Evolutionary conservation across 2,113 vertebrate species (phyloP), one percentile per base, ranked within the genome.

Genomic region (Lampris incognitus): DNA sequence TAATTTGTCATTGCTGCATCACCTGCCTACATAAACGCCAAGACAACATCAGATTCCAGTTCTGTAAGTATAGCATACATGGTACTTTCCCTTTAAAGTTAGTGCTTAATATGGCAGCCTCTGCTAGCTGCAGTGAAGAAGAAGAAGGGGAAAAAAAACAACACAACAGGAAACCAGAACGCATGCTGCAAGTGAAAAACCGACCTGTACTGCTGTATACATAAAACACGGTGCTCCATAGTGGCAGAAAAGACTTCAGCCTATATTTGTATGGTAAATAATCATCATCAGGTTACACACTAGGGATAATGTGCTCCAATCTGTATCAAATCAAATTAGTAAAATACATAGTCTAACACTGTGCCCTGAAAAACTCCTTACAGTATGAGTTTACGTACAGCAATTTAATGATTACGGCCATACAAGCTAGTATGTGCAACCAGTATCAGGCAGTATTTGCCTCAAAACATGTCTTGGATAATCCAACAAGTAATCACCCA

Each of bases 141-240:
- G n/a, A 55, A n/a, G 36, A 56, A 56, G n/a, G 5, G 76, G 71
- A 68, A 42, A 57, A 61, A 85, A 82, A 88, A 82, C 77, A 24
- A 71, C 64, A 46, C 3, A 1, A 91, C 88, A 92, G 91, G 92
- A 93, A 93, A 90, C 87, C 88, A 85, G 74, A 84, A 81, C 0
- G 48, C 68, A 69, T 46, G 50, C 42, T 89, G 87, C 82, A 81
- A 82, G 84, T 84, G 50, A 88, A 80, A 88, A 83, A 80, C 49
- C 71, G 88, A 72, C 76, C 78, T 80, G 83, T 81, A 81, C 44
- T 51, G 8, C 49, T 11, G 67, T 57, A 24, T 40, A 76, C 58
- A 41, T 60, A 54, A 81, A 62, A 77, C 69, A 58, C 83, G 75
- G 24, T 24, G 24, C 24, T 24, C 24, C 74, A 69, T 37, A 9